Conservation (phyloP, 2,888 invertebrate species). For the Drosophila helvetica region DNA sequence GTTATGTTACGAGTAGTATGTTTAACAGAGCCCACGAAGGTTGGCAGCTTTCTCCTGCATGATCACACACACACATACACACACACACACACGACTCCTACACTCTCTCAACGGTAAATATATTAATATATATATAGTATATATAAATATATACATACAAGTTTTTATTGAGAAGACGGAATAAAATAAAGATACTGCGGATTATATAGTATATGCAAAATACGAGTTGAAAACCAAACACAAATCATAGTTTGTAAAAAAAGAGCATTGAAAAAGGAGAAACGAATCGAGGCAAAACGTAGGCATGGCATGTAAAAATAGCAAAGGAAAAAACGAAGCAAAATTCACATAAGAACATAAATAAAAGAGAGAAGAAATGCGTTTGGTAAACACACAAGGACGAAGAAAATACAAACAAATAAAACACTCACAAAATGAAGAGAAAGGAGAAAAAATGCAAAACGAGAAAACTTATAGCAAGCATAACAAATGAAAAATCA, state of each 20-base stretch:
- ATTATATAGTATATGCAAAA: slow-evolving; percentile 25
- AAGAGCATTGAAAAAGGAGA: slow-evolving; percentile 44
- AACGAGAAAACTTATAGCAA: slow-evolving; percentile 24
- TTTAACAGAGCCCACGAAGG: slow-evolving; percentile 39
- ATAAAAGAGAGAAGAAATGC: slow-evolving; percentile 2
- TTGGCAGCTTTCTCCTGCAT: slow-evolving; percentile 6
- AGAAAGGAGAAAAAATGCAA: slow-evolving; percentile 7
- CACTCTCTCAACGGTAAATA: slow-evolving; percentile 4
- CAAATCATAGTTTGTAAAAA: slow-evolving; percentile 53
- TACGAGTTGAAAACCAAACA: slow-evolving; percentile 52
- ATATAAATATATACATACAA: slow-evolving; percentile 35
- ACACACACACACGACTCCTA: background rate
- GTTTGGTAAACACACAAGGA: slow-evolving; percentile 20
- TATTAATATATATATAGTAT: slow-evolving; percentile 11
- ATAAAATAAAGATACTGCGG: background rate
- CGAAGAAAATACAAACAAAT: slow-evolving; percentile 39
- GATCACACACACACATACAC: slow-evolving; percentile 1
- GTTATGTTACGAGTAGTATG: slow-evolving; percentile 5
- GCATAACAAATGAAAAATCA: slow-evolving; percentile 45
- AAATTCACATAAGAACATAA: slow-evolving; percentile 32
- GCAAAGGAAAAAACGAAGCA: slow-evolving; percentile 40
- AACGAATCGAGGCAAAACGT: slow-evolving; percentile 4
- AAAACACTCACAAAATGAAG: slow-evolving; percentile 38
- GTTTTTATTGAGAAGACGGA: slow-evolving; percentile 3
- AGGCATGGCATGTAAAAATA: slow-evolving; percentile 56